Base-by-base conservation (phyloP, 2,797 vertebrate species). In the Gallinago solitaria region DNA sequence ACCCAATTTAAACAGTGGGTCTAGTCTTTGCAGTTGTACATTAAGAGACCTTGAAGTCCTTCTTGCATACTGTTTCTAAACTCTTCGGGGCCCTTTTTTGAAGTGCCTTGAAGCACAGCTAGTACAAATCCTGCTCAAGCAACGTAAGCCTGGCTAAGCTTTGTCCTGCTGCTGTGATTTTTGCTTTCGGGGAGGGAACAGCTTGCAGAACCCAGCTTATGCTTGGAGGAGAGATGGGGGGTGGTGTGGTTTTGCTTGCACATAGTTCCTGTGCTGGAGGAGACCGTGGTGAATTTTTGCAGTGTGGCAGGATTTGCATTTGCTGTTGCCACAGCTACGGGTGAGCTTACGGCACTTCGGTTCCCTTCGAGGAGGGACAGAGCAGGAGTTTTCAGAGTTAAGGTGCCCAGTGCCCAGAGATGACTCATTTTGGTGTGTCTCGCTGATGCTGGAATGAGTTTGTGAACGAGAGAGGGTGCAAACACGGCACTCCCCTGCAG, bases 401-500 rank as follows among this genome's bases (percentile, higher is more conserved):
- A 70, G 56, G 47, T 56, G 60, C 41, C 41, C 53, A 4, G 59
- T 14, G 41, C 51, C 9, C 39, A 16, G 35, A 8, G 17, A 7
- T 60, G 77, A 57, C 21, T 79, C 57, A 6, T 17, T 47, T 69
- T 56, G 78, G 18, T 23, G 78, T 60, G 68, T 81, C 80, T 76
- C 1, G 5, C 11, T 16, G 27, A 4, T 41, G 45, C 28, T 67
- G 27, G 28, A 74, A 45, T 65, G 27, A 0, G 37, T 41, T 50
- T 64, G 35, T 56, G 53, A 78, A 83, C 8, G 45, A 39, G 47
- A 60, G 88, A 76, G 37, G 43, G 77, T 63, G 37, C 2, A 2
- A 4, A 7, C 0, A 0, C 3, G 32, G 24, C 11, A 23, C 23
- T 76, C 20, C 8, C 21, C 32, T 16, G 47, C 1, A 1, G 21